These are phyloP conservation scores for Nannoperca australis DNA, from an alignment of 2,797 vertebrate genomes.

Conservation along the genomic window DNA sequence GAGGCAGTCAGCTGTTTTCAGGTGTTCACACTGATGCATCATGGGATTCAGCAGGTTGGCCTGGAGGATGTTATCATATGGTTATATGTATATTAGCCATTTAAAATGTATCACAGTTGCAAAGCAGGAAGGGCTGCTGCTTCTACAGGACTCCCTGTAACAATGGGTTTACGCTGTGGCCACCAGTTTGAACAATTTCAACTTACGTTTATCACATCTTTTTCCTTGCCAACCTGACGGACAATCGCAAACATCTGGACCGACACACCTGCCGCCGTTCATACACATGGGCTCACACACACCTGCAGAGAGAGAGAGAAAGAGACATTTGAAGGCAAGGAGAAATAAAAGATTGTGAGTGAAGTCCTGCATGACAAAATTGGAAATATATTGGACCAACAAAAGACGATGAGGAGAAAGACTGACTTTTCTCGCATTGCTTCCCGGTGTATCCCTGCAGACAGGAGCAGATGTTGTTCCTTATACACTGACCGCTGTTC, in stretches of 20 bases:
- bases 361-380: background rate
- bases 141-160: no score
- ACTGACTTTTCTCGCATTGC: constrained; percentile 92
- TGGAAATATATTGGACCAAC: background rate
- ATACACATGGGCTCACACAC: constrained; percentile 87
- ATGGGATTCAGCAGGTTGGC: background rate
- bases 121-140: no score
- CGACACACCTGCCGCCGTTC: constrained; percentile 85
- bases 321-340: background rate
- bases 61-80: background rate
- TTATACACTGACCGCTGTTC: constrained; percentile 89
- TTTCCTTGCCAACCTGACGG: constrained; percentile 84
- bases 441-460: constrained; percentile 86
- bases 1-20: background rate
- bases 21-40: background rate
- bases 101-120: no score
- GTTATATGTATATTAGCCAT: no score
- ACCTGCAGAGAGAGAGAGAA: constrained; percentile 74
- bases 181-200: background rate
- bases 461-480: constrained; percentile 90
- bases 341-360: background rate
- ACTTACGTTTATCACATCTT: constrained; percentile 83
- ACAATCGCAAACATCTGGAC: constrained; percentile 86
- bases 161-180: no score
- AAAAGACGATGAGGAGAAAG: background rate